These are phyloP conservation scores for Patagioenas fasciata DNA, from an alignment of 2,113 vertebrate species.

Conservation along the genomic window DNA sequence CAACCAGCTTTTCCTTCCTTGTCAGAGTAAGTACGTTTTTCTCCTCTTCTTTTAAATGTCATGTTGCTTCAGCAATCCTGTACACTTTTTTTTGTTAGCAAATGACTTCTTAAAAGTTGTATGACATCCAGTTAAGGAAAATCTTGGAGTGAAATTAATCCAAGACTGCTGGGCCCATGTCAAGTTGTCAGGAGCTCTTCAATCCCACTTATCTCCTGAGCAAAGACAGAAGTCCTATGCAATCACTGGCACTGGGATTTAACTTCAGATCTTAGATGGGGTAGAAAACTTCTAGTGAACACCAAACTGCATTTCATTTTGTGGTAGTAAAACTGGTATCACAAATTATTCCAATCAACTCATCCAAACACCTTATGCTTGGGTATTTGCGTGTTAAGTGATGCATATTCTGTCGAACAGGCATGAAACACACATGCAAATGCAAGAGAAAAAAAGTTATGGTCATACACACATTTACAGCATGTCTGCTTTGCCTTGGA, in stretches of 20 bases:
- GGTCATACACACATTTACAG: neutral
- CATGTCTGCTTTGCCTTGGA: neutral
- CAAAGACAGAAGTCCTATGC: neutral
- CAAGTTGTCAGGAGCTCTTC: neutral
- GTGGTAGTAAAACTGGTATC: neutral
- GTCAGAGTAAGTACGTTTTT: neutral
- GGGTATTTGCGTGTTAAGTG: neutral
- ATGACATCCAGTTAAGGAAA: neutral
- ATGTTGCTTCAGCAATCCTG: neutral
- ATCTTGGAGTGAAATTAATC: conserved; percentile 29
- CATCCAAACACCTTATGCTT: neutral
- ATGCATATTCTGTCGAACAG: neutral
- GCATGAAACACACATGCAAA: neutral
- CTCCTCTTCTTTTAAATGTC: neutral
- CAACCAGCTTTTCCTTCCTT: neutral
- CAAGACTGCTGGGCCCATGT: neutral
- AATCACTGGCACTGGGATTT: neutral
- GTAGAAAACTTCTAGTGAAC: neutral
- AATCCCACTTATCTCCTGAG: conserved; percentile 14
- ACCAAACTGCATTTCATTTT: neutral
- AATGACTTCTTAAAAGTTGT: neutral
- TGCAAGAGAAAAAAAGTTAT: neutral
- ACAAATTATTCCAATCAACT: neutral
- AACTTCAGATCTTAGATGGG: conserved; percentile 7
- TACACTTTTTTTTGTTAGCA: neutral